Evolutionary conservation across 2,797 vertebrate genomes (phyloP).

Genomic region (Argya squamiceps): DNA sequence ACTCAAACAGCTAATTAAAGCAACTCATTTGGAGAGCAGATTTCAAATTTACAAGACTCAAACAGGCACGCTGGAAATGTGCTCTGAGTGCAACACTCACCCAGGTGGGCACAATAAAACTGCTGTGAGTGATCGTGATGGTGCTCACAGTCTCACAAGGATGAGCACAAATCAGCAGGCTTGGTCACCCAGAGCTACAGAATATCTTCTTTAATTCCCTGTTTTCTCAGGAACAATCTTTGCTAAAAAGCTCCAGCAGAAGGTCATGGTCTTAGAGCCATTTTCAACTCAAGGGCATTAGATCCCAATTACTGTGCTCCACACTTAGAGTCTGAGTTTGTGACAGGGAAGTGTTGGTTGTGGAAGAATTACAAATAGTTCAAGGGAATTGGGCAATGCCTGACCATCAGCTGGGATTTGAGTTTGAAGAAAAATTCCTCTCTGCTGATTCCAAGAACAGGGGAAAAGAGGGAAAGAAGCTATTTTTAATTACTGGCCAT

Average conservation of each 20-base stretch:
- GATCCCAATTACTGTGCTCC: background rate
- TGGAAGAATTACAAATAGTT: background rate
- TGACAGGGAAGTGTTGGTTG: background rate
- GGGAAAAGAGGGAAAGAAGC: background rate
- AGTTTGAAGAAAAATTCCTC: background rate
- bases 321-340: background rate
- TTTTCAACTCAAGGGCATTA: background rate
- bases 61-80: background rate
- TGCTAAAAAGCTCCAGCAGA: background rate
- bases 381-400: background rate
- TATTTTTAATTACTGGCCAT: background rate
- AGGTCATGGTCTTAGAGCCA: background rate
- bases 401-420: background rate
- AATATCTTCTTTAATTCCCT: background rate
- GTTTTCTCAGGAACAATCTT: background rate
- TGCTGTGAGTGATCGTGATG: background rate
- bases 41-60: background rate
- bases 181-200: background rate
- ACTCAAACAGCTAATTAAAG: slow-evolving; percentile 12
- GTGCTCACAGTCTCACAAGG: background rate
- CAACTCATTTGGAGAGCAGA: background rate
- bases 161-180: background rate
- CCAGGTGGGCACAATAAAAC: background rate
- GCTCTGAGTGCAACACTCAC: background rate
- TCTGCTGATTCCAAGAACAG: background rate